These are phyloP conservation scores for Morone chrysops DNA, from an alignment of 2,113 vertebrate genomes.

Conservation along the genomic window DNA sequence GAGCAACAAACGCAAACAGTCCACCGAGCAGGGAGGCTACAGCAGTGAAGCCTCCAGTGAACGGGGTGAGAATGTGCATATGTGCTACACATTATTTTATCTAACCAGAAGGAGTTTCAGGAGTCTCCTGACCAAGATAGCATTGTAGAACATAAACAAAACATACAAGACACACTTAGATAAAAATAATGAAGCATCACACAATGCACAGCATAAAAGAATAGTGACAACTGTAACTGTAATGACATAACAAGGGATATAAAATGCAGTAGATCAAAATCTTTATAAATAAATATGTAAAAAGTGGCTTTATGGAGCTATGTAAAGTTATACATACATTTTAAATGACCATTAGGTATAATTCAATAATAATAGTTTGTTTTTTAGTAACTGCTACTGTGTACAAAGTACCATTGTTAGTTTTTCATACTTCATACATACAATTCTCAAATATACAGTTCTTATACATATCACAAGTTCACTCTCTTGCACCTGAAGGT, in stretches of 20 bases:
- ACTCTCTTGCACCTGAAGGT: too few species aligned
- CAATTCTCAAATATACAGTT: too few species aligned
- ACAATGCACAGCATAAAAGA: neutral
- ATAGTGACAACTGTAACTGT: neutral
- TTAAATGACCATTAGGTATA: too few species aligned
- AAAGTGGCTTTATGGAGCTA: too few species aligned
- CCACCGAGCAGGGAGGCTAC: conserved; percentile 90
- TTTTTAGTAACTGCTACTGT: too few species aligned
- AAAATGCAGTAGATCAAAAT: too few species aligned
- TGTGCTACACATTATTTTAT: neutral
- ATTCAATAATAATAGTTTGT: too few species aligned
- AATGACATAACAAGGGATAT: neutral
- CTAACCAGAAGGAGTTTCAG: neutral
- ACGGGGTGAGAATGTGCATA: conserved; percentile 84
- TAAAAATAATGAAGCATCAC: neutral
- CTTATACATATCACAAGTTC: too few species aligned
- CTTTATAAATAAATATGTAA: too few species aligned
- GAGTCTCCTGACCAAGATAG: neutral
- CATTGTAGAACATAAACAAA: neutral
- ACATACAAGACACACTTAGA: neutral
- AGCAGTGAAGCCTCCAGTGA: conserved; percentile 92
- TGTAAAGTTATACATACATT: too few species aligned
- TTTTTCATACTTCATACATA: neutral
- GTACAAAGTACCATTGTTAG: too few species aligned
- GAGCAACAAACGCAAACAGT: conserved; percentile 88